Base-by-base conservation (phyloP, 2,113 vertebrate species). In the Pimephales promelas region DNA sequence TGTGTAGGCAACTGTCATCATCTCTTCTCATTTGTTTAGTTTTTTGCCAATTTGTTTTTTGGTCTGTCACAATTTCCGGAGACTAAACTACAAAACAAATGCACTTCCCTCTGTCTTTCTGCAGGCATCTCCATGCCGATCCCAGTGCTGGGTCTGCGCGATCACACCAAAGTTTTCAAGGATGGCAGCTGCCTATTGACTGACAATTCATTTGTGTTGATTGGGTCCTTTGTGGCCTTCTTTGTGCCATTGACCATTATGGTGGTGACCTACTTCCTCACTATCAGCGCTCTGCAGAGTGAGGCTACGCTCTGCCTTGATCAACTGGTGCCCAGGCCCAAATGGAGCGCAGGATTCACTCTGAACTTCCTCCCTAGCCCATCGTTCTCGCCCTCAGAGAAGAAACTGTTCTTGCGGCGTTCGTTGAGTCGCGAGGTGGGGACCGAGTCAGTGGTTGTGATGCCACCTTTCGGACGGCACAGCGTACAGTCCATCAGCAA, bases 261-360 rank as follows among this genome's bases (percentile, higher is more conserved):
- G 98, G 93, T 98, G 24, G 95, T 97, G 92, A 98, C 95, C 79
- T 99, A 99, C 91, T 97, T 98, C 91, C 93, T 99, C 92, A 99
- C 97, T 83, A 97, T 98, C 91, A 95, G 90, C 24, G 95, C 95
- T 0, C 94, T 99, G 68, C 97, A 97, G 93, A 97, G 96, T 78
- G 96, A 99, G 89, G 96, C 97, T 77, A 96, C 88, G 1, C 81
- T 98, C 40, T 97, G 96, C 0, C 87, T 97, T 83, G 96, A 96
- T 83, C 96, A 95, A 85, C 90, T 92, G 83, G 94, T 96, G 28
- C 94, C 96, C 3, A 93, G 96, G 56, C 94, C 95, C 88, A 97
- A 95, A 83, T 94, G 96, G 92, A 92, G 66, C 9, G 3, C 83
- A n/a, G 83, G 95, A 0, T 94, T 96, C 22, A 93, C 96, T 0